Percentiles rank a stretch among this genome's conserved stretches.
Conservation (phyloP, 53 echinoderm and acorn worm species). For the Apostichopus leukothele region DNA sequence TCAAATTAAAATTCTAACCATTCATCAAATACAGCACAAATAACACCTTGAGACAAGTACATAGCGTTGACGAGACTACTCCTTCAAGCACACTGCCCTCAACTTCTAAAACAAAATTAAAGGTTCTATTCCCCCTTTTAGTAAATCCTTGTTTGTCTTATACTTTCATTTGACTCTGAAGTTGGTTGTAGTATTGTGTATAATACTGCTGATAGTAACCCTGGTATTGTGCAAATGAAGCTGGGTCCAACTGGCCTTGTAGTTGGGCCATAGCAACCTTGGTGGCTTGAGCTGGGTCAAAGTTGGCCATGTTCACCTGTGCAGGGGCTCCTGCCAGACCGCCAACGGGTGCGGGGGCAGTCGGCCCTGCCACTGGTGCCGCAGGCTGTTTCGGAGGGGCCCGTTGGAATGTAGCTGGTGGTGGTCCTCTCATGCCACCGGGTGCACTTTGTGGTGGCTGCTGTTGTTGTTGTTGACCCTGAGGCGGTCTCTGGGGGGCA, state of each 20-base stretch:
- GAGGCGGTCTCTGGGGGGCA: background rate
- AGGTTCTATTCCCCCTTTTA: no score
- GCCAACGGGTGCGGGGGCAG: background rate
- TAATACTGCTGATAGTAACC: slow-evolving; percentile 89
- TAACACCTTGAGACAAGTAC: no score
- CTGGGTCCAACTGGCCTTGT: slow-evolving; percentile 68
- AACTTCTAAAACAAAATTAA: no score
- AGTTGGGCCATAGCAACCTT: slow-evolving; percentile 51
- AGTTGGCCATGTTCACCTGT: slow-evolving; percentile 35
- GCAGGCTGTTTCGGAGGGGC: background rate
- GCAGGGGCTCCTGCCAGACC: background rate
- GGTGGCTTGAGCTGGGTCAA: slow-evolving; percentile 64
- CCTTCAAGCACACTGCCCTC: no score
- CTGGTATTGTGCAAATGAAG: slow-evolving; percentile 82
- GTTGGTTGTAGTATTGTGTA: slow-evolving; percentile 90
- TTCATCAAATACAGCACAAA: no score
- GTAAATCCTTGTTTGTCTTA: background rate
- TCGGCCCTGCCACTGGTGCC: slow-evolving; percentile 7
- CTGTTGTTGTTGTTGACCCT: slow-evolving; percentile 30
- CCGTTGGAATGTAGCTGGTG: slow-evolving; percentile 22
- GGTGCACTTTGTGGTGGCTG: slow-evolving; percentile 26
- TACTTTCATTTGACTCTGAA: slow-evolving; percentile 53
- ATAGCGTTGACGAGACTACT: no score
- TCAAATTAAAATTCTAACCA: no score
- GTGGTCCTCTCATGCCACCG: slow-evolving; percentile 3